phyloP scores from a whole-genome alignment of 2,797 vertebrate genomes.

The Phalanger gymnotis region DNA sequence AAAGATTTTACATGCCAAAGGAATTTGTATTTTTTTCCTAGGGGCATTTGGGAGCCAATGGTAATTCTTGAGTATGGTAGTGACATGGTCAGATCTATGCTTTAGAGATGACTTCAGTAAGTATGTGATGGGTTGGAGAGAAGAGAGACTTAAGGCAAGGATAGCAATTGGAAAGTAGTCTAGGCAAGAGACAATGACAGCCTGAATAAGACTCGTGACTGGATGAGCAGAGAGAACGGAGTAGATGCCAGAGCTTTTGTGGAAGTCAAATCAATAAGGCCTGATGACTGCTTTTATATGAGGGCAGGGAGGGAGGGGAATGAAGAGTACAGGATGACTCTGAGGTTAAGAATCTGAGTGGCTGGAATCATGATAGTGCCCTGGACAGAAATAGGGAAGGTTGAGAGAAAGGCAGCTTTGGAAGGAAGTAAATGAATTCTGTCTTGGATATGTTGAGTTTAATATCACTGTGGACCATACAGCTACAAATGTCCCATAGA shows the following conservation, averaged over 20 bases:
- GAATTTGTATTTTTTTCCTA: not conserved
- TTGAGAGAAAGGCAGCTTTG: not conserved
- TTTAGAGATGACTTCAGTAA: not conserved
- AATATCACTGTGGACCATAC: not conserved
- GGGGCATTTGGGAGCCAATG: not conserved
- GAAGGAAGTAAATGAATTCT: not conserved
- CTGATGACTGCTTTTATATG: not conserved
- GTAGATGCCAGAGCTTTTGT: not conserved
- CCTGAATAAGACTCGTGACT: not conserved
- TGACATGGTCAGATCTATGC: not conserved
- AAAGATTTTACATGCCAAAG: not conserved
- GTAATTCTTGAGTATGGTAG: not conserved
- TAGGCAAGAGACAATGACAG: not conserved
- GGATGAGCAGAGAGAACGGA: not conserved
- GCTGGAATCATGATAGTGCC: not conserved
- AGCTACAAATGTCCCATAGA: not conserved
- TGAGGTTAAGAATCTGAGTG: not conserved
- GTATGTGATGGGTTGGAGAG: not conserved
- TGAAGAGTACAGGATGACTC: not conserved
- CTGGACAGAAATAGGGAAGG: not conserved
- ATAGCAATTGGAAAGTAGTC: not conserved
- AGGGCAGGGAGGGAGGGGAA: not conserved
- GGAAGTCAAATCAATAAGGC: not conserved
- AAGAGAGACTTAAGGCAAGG: not conserved
- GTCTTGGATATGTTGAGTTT: not conserved